phyloP scores from a whole-genome alignment of 2,113 vertebrate genomes.

The Lycaon pictus region DNA sequence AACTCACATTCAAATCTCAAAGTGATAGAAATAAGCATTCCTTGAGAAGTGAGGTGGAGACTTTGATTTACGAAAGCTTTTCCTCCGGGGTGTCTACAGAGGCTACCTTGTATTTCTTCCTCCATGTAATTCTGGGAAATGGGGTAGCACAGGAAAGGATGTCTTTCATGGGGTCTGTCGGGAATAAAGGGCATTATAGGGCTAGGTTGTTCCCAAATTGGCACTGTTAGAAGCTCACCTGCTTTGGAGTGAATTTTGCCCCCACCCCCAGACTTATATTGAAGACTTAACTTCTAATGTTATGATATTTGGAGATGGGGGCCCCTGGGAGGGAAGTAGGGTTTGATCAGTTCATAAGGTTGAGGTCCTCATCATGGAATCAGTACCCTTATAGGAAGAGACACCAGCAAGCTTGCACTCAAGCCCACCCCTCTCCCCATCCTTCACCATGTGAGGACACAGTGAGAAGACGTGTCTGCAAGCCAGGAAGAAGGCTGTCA shows the following conservation, averaged over 20 bases:
- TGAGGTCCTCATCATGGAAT: not conserved
- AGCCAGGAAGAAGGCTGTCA: not conserved
- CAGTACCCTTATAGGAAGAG: not conserved
- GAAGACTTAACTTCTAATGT: not conserved
- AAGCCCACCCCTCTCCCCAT: not conserved
- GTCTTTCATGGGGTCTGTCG: not conserved
- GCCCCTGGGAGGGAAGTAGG: not conserved
- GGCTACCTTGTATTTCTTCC: not conserved
- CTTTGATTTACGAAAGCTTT: not conserved
- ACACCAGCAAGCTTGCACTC: not conserved
- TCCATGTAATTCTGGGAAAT: not conserved
- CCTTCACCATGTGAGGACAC: not conserved
- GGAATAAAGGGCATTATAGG: not conserved
- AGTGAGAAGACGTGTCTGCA: not conserved
- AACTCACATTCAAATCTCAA: not conserved
- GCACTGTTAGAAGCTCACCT: not conserved
- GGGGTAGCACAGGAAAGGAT: not conserved
- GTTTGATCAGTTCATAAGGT: not conserved
- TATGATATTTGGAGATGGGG: not conserved
- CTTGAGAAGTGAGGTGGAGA: not conserved
- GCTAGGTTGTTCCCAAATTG: not conserved
- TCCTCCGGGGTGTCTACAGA: not conserved
- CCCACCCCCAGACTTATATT: not conserved
- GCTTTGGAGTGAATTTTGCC: not conserved
- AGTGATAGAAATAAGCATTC: not conserved